These are phyloP conservation scores for cattle (Bos taurus) DNA, from an alignment of 2,113 vertebrate species.

Conservation along the genomic window DNA sequence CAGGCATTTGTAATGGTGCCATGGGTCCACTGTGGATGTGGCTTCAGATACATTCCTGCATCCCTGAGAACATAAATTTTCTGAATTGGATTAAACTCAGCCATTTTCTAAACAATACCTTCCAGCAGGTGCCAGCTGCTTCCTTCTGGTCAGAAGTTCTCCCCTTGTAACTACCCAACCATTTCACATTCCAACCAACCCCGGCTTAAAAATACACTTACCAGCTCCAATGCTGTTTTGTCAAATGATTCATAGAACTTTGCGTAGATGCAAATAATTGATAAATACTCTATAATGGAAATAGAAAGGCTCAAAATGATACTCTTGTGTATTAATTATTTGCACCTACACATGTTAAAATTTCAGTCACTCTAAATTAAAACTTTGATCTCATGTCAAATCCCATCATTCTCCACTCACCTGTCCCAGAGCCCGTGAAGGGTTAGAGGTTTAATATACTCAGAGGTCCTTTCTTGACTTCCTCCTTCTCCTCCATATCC, in stretches of 20 bases:
- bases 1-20: neutral
- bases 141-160: neutral
- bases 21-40: neutral
- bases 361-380: neutral
- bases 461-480: accelerated
- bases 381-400: neutral
- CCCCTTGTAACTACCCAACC: neutral
- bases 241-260: neutral
- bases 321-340: neutral
- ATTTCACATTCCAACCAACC: neutral
- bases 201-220: neutral
- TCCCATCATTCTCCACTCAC: accelerated
- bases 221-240: neutral
- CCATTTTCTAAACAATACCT: neutral
- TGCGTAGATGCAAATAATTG: neutral
- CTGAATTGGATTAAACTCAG: neutral
- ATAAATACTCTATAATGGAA: neutral
- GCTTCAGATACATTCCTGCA: neutral
- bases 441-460: accelerated
- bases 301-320: neutral
- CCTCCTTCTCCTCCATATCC: neutral
- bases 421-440: no score
- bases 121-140: neutral
- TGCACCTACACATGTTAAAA: neutral
- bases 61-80: neutral